Conservation (phyloP, 35 echinoderm and acorn worm genomes). For the Heliocidaris erythrogramma region DNA sequence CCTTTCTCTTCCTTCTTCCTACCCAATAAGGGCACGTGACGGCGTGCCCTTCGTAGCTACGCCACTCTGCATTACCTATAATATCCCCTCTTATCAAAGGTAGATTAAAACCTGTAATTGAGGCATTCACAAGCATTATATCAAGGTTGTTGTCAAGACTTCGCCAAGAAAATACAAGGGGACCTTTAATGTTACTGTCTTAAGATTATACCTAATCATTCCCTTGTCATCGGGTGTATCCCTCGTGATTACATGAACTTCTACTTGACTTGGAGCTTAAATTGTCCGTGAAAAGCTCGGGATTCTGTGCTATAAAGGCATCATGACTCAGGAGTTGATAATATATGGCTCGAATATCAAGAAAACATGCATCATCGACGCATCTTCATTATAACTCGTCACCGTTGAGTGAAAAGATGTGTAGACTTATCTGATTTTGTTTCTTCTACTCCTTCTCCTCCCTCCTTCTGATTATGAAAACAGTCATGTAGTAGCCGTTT, state of each 20-base stretch:
- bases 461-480: too few relatives aligned
- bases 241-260: conserved; percentile 10
- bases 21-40: too few relatives aligned
- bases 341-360: conserved; percentile 4
- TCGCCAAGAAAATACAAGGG: neutral
- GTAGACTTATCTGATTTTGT: neutral
- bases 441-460: neutral
- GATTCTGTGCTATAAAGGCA: neutral
- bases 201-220: neutral
- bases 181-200: neutral
- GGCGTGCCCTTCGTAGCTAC: too few relatives aligned
- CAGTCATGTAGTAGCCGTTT: too few relatives aligned
- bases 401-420: neutral
- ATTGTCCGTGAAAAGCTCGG: neutral
- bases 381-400: neutral
- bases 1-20: too few relatives aligned
- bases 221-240: conserved; percentile 3
- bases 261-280: neutral
- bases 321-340: neutral
- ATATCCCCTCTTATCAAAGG: too few relatives aligned
- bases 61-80: too few relatives aligned
- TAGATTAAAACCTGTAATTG: too few relatives aligned
- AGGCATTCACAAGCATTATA: too few relatives aligned
- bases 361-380: neutral
- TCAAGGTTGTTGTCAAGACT: too few relatives aligned